Evolutionary conservation across 2,113 vertebrate species (phyloP).

Genomic region (Sterrhoptilus dennistouni): DNA sequence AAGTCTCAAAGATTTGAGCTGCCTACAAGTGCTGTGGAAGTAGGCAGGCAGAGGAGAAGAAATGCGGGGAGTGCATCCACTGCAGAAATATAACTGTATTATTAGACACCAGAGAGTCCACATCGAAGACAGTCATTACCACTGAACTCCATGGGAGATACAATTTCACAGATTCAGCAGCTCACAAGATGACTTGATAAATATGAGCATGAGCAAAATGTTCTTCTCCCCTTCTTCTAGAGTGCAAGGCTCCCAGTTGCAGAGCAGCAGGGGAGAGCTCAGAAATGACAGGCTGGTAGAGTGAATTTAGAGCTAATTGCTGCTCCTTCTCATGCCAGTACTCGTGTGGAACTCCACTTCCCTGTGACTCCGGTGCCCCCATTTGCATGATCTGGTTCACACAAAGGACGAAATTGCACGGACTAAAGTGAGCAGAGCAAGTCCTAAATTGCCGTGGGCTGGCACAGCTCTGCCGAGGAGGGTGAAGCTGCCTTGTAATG

Average conservation of each 20-base stretch:
- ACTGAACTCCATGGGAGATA: background rate
- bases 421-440: background rate
- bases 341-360: background rate
- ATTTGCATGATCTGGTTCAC: background rate
- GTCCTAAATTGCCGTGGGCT: background rate
- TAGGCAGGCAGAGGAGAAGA: background rate
- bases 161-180: constrained; percentile 1
- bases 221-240: constrained; percentile 3
- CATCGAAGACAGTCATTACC: background rate
- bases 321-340: background rate
- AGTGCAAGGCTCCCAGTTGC: background rate
- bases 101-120: constrained; percentile 6
- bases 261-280: background rate
- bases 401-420: fast-evolving
- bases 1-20: background rate
- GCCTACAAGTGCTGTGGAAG: background rate
- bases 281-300: background rate
- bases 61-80: background rate
- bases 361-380: background rate
- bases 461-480: background rate
- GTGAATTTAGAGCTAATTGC: constrained; percentile 9
- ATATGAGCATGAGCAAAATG: background rate
- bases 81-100: background rate
- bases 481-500: background rate
- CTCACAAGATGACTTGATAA: background rate